A percentile compares a stretch with the other conserved stretches of the same genome.
These are phyloP conservation scores for Phymatocera aterrima DNA, from an alignment of 2,888 invertebrate species.

Conservation along the genomic window DNA sequence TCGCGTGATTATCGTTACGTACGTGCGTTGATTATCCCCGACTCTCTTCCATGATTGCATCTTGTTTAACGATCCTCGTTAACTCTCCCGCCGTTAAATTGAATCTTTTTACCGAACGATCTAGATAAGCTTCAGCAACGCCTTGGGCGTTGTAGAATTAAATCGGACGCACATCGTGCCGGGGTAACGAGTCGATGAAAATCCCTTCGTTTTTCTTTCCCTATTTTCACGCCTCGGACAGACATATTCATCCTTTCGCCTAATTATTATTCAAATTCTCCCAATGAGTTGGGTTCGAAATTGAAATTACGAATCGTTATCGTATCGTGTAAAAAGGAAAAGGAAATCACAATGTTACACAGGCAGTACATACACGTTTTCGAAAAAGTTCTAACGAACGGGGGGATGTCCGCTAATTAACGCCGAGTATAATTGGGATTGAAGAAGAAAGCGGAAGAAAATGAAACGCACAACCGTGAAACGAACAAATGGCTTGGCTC, in stretches of 20 bases:
- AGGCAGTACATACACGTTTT: too few relatives aligned
- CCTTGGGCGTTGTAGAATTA: conserved; percentile 19
- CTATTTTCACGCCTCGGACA: conserved; percentile 11
- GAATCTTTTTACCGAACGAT: conserved; percentile 12
- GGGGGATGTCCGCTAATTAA: too few relatives aligned
- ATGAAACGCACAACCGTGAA: too few relatives aligned
- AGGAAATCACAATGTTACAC: too few relatives aligned
- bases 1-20: neutral
- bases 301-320: too few relatives aligned
- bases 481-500: neutral
- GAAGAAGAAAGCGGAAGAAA: too few relatives aligned
- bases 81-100: conserved; percentile 15
- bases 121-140: conserved; percentile 14
- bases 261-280: too few relatives aligned
- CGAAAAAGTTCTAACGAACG: too few relatives aligned
- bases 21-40: neutral
- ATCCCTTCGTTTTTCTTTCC: neutral
- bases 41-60: neutral
- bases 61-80: conserved; percentile 6
- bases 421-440: too few relatives aligned
- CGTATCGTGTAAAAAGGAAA: too few relatives aligned
- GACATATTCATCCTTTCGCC: too few relatives aligned
- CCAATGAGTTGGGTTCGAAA: too few relatives aligned
- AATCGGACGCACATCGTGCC: neutral
- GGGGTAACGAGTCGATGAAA: neutral